phyloP scores from a whole-genome alignment of 2,797 vertebrate species.

The Pantherophis alleghaniensis region DNA sequence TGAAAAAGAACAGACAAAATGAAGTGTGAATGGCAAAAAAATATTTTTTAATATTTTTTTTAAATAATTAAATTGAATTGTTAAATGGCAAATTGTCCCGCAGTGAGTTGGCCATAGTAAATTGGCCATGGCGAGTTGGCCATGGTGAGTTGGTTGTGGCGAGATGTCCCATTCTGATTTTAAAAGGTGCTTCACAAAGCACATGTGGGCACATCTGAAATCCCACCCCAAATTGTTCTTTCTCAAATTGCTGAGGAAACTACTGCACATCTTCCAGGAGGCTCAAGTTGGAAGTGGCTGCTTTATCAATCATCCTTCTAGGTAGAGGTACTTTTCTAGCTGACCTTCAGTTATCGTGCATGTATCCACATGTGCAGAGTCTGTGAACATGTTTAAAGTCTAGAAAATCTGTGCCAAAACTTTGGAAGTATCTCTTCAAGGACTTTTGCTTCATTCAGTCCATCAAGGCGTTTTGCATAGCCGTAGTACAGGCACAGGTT shows the following conservation, averaged over 20 bases:
- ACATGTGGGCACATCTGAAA: not conserved
- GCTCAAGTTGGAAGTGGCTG: not conserved
- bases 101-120: no score
- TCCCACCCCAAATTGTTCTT: not conserved
- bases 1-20: not conserved
- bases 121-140: no score
- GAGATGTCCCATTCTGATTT: not conserved
- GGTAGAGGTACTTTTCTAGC: not conserved
- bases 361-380: not conserved
- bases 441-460: not conserved
- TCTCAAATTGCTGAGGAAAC: not conserved
- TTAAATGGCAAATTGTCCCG: not conserved
- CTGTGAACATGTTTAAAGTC: not conserved
- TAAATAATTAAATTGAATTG: not conserved
- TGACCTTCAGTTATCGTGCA: not conserved
- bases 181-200: not conserved
- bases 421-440: not conserved
- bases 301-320: not conserved
- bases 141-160: not conserved
- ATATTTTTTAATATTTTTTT: not conserved
- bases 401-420: not conserved
- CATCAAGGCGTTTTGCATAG: not conserved
- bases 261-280: not conserved
- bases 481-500: not conserved
- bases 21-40: not conserved